Evolutionary conservation across 2,797 vertebrate genomes (phyloP), one percentile per base, ranked within the genome.

Genomic region (Eulemur coronatus): DNA sequence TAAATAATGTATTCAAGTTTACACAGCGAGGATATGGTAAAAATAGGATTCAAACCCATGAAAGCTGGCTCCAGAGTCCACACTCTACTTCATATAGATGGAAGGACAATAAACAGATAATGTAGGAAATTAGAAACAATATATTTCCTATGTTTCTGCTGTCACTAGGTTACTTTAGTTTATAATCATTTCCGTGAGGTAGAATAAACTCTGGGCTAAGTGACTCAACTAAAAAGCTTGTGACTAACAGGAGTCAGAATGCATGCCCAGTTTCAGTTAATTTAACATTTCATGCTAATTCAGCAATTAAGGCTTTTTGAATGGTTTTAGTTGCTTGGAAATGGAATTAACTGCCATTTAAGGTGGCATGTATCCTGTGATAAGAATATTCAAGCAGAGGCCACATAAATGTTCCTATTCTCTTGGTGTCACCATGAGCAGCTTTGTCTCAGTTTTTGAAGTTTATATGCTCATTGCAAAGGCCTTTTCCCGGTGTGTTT

Each of bases 281-380:
- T 95, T 91, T 85, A 95, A 52, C 85, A 82, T 94, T 92, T 96
- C 63, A 85, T 89, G 73, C 73, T 89, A 89, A 89, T 91, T 95
- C 85, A 92, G 63, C 82, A 82, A 59, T 87, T 84, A 89, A 65
- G 30, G 38, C 35, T 70, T 88, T 93, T 72, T 50, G 41, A 89
- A 84, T 94, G 78, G 46, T 30, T 89, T n/a, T 41, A 78, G 38
- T 88, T 94, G 43, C 82, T 89, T 70, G 85, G n/a, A 94, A 92
- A 35, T 96, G 69, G 30, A 96, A 84, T 79, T 92, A 86, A 84
- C 79, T 92, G 84, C 78, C 61, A 90, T 88, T 94, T 67, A 88
- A 89, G 69, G 63, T 59, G 18, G 11, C 50, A 4, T 76, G 43
- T 43, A 18, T 59, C 63, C 78, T 78, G 55, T 85, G 67, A 61